A percentile compares a stretch with the other conserved stretches of the same genome.
These are phyloP conservation scores for Tineola bisselliella DNA, from an alignment of 2,888 invertebrate species.

Conservation along the genomic window DNA sequence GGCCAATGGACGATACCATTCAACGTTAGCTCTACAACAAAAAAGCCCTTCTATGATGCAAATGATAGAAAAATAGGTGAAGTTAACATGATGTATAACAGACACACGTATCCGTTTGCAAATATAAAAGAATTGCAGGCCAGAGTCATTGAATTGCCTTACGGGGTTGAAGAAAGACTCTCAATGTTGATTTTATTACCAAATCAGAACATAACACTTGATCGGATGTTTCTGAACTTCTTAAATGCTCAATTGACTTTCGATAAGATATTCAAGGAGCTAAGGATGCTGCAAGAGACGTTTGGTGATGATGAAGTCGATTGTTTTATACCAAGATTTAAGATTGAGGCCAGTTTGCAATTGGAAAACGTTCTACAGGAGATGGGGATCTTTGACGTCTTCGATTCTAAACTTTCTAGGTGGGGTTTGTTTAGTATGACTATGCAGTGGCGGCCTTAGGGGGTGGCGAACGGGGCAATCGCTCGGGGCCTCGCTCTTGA, in stretches of 20 bases:
- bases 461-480: too few species aligned
- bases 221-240: conserved; percentile 64
- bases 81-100: conserved; percentile 80
- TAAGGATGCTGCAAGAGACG: conserved; percentile 54
- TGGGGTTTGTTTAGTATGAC: neutral
- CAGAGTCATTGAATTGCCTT: conserved; percentile 74
- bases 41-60: conserved; percentile 67
- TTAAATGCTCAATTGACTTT: conserved; percentile 39
- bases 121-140: conserved; percentile 66
- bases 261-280: conserved; percentile 55
- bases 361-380: conserved; percentile 58
- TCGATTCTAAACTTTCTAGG: conserved; percentile 44
- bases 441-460: too few species aligned
- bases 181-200: conserved; percentile 77
- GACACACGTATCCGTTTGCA: conserved; percentile 67
- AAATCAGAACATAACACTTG: conserved; percentile 58
- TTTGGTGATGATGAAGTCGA: conserved; percentile 72
- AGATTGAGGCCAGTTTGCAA: conserved; percentile 65
- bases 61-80: conserved; percentile 56
- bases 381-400: conserved; percentile 65
- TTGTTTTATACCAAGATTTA: conserved; percentile 72
- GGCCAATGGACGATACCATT: conserved; percentile 76
- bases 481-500: too few species aligned
- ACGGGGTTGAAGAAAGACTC: conserved; percentile 62
- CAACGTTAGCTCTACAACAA: conserved; percentile 60